Evolutionary conservation across 2,113 vertebrate species (phyloP).

Genomic region (Cyphomyrus plagiostoma): DNA sequence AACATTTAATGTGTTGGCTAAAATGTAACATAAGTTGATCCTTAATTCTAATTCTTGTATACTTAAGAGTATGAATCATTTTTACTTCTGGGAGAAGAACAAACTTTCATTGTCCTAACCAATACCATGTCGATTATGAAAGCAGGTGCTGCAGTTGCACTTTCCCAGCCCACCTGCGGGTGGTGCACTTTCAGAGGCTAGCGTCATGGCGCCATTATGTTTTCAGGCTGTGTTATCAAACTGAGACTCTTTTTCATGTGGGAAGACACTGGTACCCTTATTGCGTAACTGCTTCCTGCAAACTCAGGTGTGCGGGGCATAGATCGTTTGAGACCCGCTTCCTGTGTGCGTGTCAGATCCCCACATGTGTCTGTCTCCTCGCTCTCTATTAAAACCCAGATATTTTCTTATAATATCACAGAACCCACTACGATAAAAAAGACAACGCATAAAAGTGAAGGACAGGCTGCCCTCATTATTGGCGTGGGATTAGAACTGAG

Average conservation of each 20-base stretch:
- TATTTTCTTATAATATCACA: background rate
- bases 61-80: background rate
- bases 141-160: conserved; percentile 11
- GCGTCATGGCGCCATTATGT: background rate
- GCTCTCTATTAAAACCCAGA: background rate
- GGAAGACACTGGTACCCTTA: conserved; percentile 27
- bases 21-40: background rate
- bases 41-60: background rate
- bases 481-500: background rate
- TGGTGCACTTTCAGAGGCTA: conserved; percentile 19
- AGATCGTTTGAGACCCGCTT: background rate
- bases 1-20: background rate
- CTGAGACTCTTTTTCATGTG: conserved; percentile 27
- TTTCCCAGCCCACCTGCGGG: conserved; percentile 23
- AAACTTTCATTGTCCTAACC: background rate
- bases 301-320: conserved; percentile 24
- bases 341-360: background rate
- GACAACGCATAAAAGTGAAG: background rate
- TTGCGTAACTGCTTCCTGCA: conserved; percentile 18
- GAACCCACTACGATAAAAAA: background rate
- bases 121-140: background rate
- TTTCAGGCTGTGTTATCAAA: conserved; percentile 17
- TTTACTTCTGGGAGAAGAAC: background rate
- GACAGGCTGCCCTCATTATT: background rate
- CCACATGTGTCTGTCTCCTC: background rate